Base-by-base conservation (phyloP, 2,888 invertebrate genomes). In the Sisyra nigra region DNA sequence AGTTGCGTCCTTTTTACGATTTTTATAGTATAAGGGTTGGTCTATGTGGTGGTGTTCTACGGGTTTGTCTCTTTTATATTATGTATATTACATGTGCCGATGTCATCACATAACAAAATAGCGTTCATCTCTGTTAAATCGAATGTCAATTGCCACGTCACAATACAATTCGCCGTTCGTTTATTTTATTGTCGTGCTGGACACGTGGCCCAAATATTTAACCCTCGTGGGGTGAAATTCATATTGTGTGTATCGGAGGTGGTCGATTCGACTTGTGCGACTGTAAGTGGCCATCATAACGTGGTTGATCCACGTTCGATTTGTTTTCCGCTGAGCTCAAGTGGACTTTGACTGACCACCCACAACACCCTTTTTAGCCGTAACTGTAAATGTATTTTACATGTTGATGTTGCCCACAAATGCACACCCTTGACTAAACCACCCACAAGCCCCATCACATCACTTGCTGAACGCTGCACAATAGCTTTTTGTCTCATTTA, bases 101-200 rank as follows among this genome's bases (percentile, higher is more conserved):
- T 35, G 35, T 35, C 32, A 41, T 33, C 43, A 45, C 32, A 41
- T 34, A 45, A 32, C 45, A 45, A 41, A 45, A 47, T 38, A 33
- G 39, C 42, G 32, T 17, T 17, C 32, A 10, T 17, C 15, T 32
- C 15, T 31, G 32, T 46, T 48, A 49, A 48, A 49, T 47, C 50
- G 50, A 49, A 46, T 50, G 52, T 53, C 54, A 53, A 53, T 54
- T 53, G 53, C 49, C 53, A 54, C 53, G 52, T 52, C 54, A 54
- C 53, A 52, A 53, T 51, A 52, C 52, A 53, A 53, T 53, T 49
- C 47, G 50, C 49, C 48, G 53, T 51, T 50, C 52, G 51, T 52
- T 53, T 51, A 34, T 14, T 34, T 11, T 34, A 14, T 34, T 11
- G 34, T 34, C 4, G 11, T 11, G 34, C 14, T 5, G 34, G 2